Evolutionary conservation across 2,888 invertebrate genomes (phyloP).

Genomic region (Tenthredo notha): DNA sequence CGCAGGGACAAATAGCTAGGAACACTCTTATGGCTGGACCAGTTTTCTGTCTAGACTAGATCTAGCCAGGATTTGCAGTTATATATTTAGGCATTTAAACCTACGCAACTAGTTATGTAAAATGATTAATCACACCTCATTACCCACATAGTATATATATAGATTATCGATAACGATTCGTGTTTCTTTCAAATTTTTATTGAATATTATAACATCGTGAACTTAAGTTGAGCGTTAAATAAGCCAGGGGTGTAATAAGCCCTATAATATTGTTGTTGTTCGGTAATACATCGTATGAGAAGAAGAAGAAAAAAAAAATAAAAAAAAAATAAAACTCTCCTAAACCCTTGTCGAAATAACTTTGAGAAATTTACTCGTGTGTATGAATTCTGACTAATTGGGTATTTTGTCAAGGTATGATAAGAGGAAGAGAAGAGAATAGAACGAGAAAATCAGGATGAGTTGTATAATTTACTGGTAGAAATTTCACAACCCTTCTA

Average conservation of each 20-base stretch:
- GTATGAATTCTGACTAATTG: neutral
- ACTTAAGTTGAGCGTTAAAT: neutral
- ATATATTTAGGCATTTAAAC: neutral
- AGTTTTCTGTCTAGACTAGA: constrained; percentile 16
- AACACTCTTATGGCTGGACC: neutral
- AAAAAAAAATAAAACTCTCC: neutral
- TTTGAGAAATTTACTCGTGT: neutral
- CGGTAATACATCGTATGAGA: neutral
- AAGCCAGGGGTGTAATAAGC: neutral
- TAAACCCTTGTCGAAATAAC: neutral
- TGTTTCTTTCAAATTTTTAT: neutral
- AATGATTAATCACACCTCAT: neutral
- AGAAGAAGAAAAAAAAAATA: neutral
- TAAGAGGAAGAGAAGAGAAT: neutral
- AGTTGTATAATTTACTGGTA: neutral
- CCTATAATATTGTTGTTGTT: neutral
- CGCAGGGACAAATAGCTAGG: neutral
- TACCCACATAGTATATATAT: neutral
- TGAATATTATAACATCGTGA: neutral
- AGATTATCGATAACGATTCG: neutral
- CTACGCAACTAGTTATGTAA: neutral
- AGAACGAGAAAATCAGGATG: neutral
- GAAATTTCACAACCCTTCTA: neutral
- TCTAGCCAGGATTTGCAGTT: neutral
- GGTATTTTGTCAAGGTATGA: neutral